These are phyloP conservation scores for Dipodomys ordii DNA, from an alignment of 2,113 vertebrate species.

Conservation along the genomic window DNA sequence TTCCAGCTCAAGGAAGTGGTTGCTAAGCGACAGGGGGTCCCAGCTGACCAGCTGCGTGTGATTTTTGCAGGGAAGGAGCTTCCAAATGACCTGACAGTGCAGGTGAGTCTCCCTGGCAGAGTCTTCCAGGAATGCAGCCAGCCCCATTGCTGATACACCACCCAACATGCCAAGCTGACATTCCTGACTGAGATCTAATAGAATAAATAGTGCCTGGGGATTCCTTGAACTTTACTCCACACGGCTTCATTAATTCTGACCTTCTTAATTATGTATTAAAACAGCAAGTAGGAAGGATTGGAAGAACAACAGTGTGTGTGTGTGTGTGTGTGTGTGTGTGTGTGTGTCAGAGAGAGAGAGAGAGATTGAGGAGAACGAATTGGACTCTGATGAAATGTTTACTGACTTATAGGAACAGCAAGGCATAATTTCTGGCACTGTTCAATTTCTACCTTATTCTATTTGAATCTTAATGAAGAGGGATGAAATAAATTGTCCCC, in stretches of 20 bases:
- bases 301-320: slow-evolving; percentile 62
- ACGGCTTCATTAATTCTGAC: slow-evolving; percentile 94
- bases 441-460: slow-evolving; percentile 88
- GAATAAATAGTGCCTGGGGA: slow-evolving; percentile 92
- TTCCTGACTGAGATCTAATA: slow-evolving; percentile 87
- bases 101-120: slow-evolving; percentile 86
- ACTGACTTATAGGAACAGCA: slow-evolving; percentile 84
- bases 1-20: slow-evolving; percentile 90
- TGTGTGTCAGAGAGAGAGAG: not conserved
- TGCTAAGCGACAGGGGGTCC: slow-evolving; percentile 90
- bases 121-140: slow-evolving; percentile 76
- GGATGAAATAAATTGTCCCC: slow-evolving; percentile 85
- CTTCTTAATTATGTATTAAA: slow-evolving; percentile 96
- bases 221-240: slow-evolving; percentile 93
- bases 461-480: slow-evolving; percentile 89
- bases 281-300: slow-evolving; percentile 86
- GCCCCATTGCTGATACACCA: slow-evolving; percentile 60
- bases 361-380: slow-evolving; percentile 42
- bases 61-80: slow-evolving; percentile 93
- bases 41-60: slow-evolving; percentile 89
- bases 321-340: not conserved
- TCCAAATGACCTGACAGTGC: slow-evolving; percentile 89
- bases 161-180: slow-evolving; percentile 85
- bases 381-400: slow-evolving; percentile 88
- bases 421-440: slow-evolving; percentile 86